Evolutionary conservation across 30 jellyfish, hydroid and myxozoan genomes (phyloP), one percentile per base, ranked within the genome.

Genomic region (Phacellophora camtschatica): DNA sequence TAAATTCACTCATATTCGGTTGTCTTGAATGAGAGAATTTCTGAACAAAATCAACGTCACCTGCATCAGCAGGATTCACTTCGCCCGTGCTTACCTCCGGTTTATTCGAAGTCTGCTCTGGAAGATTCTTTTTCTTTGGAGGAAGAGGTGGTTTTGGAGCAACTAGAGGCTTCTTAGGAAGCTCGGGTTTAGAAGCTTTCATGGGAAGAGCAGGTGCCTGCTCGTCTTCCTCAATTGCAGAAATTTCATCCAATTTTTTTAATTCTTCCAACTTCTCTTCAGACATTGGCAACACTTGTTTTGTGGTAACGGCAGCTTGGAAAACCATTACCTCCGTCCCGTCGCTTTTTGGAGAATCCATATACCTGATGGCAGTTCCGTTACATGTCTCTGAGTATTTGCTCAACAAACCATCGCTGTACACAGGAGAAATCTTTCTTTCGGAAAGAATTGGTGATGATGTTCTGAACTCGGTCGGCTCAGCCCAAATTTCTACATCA

Each of bases 111-210:
- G 57, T 34, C 56, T 32, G 85, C 51, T 23, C 82, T 4, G 6
- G 28, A 16, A 35, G 59, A 24, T 45, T 25, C 7, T 56, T 71
- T 48, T 73, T 73, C 59, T 73, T 73, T 33, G 86, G 86, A 19
- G 86, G 86, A 2, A 45, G 86, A 18, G 87, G 51, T 5, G 92
- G 92, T 45, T 77, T 87, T 12, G 96, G 93, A 4, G 92, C 92
- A 24, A 77, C 64, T 10, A 77, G 66, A 6, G 92, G 96, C 50
- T 87, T 83, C 65, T 69, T 68, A n/a, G 96, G 84, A 1, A 64
- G 49, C 42, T 42, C 84, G 10, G 84, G 90, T 49, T 69, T 71
- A 0, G 70, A 37, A 15, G 83, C 43, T 30, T 68, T 56, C 54
- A 55, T 55, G 12, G 81, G 86, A 37, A 48, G 83, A 3, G 94